Evolutionary conservation across 2,888 invertebrate genomes (phyloP).

Genomic region (Mesorhabditis spiculigera): DNA sequence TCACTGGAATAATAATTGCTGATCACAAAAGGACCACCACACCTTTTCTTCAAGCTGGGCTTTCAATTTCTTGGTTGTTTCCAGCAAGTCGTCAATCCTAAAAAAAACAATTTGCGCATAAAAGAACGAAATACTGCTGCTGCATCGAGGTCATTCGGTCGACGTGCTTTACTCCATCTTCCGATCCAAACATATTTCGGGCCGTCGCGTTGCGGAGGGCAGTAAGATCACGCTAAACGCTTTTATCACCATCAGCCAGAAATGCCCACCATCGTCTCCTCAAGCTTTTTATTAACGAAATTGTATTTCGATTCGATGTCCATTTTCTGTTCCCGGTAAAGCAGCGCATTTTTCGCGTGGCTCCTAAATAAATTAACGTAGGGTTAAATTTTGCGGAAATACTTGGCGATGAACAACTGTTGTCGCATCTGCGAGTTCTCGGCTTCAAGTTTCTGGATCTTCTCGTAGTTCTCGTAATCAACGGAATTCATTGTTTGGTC

Average conservation of each 20-base stretch:
- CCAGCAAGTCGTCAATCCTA: not conserved
- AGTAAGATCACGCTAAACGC: not conserved
- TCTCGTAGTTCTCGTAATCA: not conserved
- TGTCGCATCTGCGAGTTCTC: not conserved
- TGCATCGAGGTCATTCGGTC: not conserved
- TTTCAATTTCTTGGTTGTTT: not conserved
- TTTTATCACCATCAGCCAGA: not conserved
- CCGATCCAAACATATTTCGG: slow-evolving; percentile 4
- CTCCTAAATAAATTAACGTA: not conserved
- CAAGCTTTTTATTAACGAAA: slow-evolving; percentile 2
- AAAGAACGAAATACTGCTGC: not conserved
- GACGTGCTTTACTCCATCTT: not conserved
- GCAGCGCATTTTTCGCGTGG: not conserved
- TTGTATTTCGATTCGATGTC: not conserved
- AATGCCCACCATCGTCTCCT: not conserved
- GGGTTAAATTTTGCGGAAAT: not conserved
- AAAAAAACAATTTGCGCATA: not conserved
- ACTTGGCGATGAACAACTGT: not conserved
- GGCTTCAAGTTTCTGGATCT: slow-evolving; percentile 4
- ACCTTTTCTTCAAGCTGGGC: not conserved
- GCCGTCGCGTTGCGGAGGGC: slow-evolving; percentile 3
- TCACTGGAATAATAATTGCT: not conserved
- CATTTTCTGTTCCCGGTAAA: not conserved
- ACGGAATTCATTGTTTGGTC: not conserved
- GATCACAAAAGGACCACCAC: not conserved